Percentiles rank a stretch among this genome's conserved stretches.
Evolutionary conservation across 2,113 vertebrate species (phyloP).

Genomic region (Paramormyrops kingsleyae): DNA sequence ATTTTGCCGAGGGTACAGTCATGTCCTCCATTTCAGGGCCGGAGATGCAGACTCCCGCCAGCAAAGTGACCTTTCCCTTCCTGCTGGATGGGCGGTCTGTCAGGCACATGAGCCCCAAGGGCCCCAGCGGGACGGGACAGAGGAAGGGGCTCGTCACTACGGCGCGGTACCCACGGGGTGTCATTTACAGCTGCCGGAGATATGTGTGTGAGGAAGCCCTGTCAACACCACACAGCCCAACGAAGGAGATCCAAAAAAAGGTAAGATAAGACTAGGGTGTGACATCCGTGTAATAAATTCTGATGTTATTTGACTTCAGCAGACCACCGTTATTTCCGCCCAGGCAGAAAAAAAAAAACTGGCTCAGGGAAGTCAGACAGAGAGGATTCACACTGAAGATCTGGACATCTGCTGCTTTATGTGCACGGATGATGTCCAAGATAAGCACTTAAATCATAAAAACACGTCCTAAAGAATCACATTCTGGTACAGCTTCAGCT

Average conservation of each 20-base stretch:
- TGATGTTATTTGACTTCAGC: not conserved
- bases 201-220: not conserved
- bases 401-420: not conserved
- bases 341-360: not conserved
- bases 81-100: not conserved
- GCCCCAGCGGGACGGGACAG: not conserved
- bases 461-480: not conserved
- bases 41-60: not conserved
- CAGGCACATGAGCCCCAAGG: not conserved
- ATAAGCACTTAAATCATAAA: not conserved
- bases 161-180: not conserved
- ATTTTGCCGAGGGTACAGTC: not conserved
- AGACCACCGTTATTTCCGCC: not conserved
- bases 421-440: not conserved
- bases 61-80: slow-evolving; percentile 8
- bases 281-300: not conserved
- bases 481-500: not conserved
- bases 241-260: not conserved
- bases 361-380: not conserved
- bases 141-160: not conserved
- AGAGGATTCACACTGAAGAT: not conserved
- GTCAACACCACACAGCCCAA: not conserved
- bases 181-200: slow-evolving; percentile 19
- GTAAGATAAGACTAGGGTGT: not conserved
- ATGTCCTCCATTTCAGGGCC: not conserved